Evolutionary conservation across 2,113 vertebrate species (phyloP), one percentile per base, ranked within the genome.

Genomic region (Rhynchomys soricoides): DNA sequence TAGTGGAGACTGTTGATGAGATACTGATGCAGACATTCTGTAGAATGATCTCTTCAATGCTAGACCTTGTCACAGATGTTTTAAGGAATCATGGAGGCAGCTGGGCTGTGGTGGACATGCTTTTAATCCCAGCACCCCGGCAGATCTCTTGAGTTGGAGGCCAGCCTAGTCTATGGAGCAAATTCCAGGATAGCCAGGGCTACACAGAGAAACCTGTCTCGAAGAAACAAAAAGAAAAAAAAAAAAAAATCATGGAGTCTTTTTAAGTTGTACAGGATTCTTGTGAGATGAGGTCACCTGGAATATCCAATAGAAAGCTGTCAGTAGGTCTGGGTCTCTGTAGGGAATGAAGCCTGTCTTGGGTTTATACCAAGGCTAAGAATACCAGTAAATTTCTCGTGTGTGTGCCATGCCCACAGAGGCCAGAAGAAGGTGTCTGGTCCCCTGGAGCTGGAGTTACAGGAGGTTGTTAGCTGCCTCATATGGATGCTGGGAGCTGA

Each of bases 21-120:
- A 0, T 40, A 13, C 70, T 57, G 52, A 55, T 34, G 8, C 0
- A 5, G 55, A 37, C 0, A 0, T 57, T 73, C 62, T 24, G 21
- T 55, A 31, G 55, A 55, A 7, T 5, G 1, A 7, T 64, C 34
- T 64, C 31, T 74, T 66, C 17, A 1, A 3, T 29, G 26, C 9
- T 75, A 50, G 48, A 11, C 57, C 64, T 52, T 17, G 19, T 43
- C 13, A 1, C 45, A 68, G 22, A 17, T 1, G 0, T 71, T 55
- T 16, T 43, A 77, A 62, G 16, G 59, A 8, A 52, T 37, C 15
- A 13, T 3, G 7, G 1, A 4, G 29, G 71, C 75, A 73, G 17
- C 71, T 40, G n/a, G 71, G n/a, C 71, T 9, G 37, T 43, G 71
- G 71, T 74, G 2, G 19, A 74, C 71, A 43, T 22, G 8, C n/a